Conservation (phyloP, 2,113 vertebrate species). For the Otocyon megalotis region DNA sequence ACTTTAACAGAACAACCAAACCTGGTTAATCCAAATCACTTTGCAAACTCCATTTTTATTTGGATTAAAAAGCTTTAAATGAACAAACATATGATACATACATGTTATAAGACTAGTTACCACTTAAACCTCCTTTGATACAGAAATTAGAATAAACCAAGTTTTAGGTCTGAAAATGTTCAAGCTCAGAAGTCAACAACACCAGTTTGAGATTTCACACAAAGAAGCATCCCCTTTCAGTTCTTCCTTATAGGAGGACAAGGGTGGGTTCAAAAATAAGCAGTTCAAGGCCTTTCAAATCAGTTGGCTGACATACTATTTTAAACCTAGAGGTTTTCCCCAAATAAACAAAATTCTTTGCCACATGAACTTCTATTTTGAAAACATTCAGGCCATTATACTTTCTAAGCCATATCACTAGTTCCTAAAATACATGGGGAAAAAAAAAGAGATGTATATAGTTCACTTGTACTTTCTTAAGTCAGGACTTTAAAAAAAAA, state of each 20-base stretch:
- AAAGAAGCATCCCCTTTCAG: slow-evolving; percentile 67
- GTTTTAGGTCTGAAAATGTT: slow-evolving; percentile 87
- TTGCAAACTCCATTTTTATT: slow-evolving; percentile 92
- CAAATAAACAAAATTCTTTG: slow-evolving; percentile 84
- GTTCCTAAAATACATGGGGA: slow-evolving; percentile 79
- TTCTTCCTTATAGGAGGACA: slow-evolving; percentile 80
- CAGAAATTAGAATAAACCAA: slow-evolving; percentile 87
- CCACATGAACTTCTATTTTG: slow-evolving; percentile 84
- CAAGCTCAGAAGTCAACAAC: slow-evolving; percentile 82
- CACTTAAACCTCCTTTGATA: slow-evolving; percentile 87
- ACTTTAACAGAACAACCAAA: slow-evolving; percentile 85
- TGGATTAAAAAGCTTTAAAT: slow-evolving; percentile 90
- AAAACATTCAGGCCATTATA: slow-evolving; percentile 80
- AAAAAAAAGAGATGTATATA: slow-evolving; percentile 62
- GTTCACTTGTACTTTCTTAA: slow-evolving; percentile 74
- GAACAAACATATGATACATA: slow-evolving; percentile 90
- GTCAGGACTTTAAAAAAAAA: slow-evolving; percentile 55
- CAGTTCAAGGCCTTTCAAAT: slow-evolving; percentile 80
- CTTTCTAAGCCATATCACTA: slow-evolving; percentile 82
- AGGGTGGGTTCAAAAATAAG: slow-evolving; percentile 76
- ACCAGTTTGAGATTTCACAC: slow-evolving; percentile 85
- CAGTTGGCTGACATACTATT: slow-evolving; percentile 83
- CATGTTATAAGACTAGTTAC: slow-evolving; percentile 87
- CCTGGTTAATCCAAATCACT: slow-evolving; percentile 89
- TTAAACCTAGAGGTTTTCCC: slow-evolving; percentile 78